A percentile compares a stretch with the other conserved stretches of the same genome.
phyloP scores from a whole-genome alignment of 2,888 invertebrate genomes.

The Dolomedes plantarius region DNA sequence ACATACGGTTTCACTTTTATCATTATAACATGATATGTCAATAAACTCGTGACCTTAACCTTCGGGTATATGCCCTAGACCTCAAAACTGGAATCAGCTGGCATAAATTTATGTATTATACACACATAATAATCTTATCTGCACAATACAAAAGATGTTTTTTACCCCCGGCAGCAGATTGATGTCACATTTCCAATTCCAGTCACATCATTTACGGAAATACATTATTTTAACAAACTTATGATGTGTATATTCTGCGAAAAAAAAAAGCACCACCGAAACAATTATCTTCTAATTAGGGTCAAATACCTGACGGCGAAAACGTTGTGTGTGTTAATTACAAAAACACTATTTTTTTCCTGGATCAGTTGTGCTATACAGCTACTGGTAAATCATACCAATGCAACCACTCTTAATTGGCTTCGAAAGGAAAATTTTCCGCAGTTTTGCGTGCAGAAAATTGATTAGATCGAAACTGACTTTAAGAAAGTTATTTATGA shows the following conservation, averaged over 20 bases:
- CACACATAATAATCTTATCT: too few species aligned
- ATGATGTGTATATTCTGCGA: not conserved
- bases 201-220: not conserved
- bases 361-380: not conserved
- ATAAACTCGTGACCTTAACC: not conserved
- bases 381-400: not conserved
- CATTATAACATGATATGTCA: not conserved
- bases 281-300: not conserved
- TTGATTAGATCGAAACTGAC: too few species aligned
- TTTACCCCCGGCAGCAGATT: not conserved
- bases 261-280: not conserved
- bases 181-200: not conserved
- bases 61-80: not conserved
- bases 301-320: not conserved
- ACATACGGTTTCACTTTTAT: not conserved
- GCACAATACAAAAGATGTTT: not conserved
- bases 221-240: not conserved
- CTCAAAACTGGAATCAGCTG: not conserved
- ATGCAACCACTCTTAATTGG: too few species aligned
- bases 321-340: not conserved
- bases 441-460: too few species aligned
- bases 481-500: too few species aligned
- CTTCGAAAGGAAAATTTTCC: too few species aligned
- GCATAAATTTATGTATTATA: too few species aligned
- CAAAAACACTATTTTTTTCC: not conserved